Conservation (phyloP, 2,888 invertebrate genomes). For the Synanthedon myopaeformis region DNA sequence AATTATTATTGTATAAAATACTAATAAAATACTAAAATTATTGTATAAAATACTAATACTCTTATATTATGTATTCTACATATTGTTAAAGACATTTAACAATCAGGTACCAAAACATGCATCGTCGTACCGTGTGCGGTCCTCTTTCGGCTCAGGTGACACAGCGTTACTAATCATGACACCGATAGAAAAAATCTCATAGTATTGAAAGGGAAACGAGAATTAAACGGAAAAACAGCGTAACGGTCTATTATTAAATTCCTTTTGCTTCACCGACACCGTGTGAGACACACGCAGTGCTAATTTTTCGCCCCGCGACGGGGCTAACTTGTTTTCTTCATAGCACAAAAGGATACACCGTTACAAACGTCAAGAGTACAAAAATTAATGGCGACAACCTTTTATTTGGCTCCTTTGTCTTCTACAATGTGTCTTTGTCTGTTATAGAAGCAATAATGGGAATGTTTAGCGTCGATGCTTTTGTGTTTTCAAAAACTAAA, state of each 20-base stretch:
- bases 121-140: constrained; percentile 55
- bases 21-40: no score
- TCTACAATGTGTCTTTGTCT: constrained; percentile 60
- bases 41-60: no score
- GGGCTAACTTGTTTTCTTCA: constrained; percentile 34
- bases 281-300: constrained; percentile 38
- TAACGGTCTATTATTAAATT: constrained; percentile 29
- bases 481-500: constrained; percentile 54
- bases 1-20: no score
- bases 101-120: constrained; percentile 52
- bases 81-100: constrained; percentile 19
- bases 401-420: constrained; percentile 60
- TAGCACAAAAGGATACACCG: constrained; percentile 43
- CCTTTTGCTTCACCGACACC: constrained; percentile 24
- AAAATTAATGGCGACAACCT: constrained; percentile 64
- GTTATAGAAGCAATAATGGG: constrained; percentile 59
- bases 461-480: constrained; percentile 63
- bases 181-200: constrained; percentile 24
- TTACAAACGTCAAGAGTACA: constrained; percentile 61
- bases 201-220: constrained; percentile 40
- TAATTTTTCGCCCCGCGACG: constrained; percentile 49
- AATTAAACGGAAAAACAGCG: constrained; percentile 29
- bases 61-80: no score
- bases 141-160: constrained; percentile 61
- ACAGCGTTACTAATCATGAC: constrained; percentile 53